A percentile compares a stretch with the other conserved stretches of the same genome.
These are phyloP conservation scores for Tetrax tetrax DNA, from an alignment of 2,113 vertebrate species.

Conservation along the genomic window DNA sequence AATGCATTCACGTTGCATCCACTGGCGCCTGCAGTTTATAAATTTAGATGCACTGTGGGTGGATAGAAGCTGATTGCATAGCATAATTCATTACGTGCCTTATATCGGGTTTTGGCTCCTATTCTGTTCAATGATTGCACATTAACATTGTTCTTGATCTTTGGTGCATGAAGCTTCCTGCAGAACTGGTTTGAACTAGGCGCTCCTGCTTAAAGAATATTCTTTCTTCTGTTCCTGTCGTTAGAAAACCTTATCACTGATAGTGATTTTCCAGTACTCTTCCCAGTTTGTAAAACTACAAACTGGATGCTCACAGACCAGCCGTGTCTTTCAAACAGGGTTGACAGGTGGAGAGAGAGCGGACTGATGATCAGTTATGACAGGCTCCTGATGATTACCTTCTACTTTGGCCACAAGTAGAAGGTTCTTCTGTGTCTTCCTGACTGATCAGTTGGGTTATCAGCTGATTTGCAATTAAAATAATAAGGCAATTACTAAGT, in stretches of 20 bases:
- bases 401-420: neutral
- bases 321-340: neutral
- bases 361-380: neutral
- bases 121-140: constrained; percentile 46
- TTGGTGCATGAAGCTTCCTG: constrained; percentile 36
- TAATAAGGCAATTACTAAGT: neutral
- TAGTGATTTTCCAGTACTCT: constrained; percentile 38
- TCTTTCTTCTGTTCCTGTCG: constrained; percentile 17
- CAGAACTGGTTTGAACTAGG: constrained; percentile 52
- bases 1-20: constrained; percentile 33
- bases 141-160: constrained; percentile 61
- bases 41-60: constrained; percentile 52
- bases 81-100: constrained; percentile 49
- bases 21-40: neutral
- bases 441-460: neutral
- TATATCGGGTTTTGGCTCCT: constrained; percentile 54
- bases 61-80: constrained; percentile 36
- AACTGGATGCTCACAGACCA: neutral
- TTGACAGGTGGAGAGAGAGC: neutral
- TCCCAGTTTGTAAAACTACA: neutral
- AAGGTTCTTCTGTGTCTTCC: neutral
- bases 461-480: constrained; percentile 29
- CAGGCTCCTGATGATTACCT: neutral
- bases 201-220: constrained; percentile 19
- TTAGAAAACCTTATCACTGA: constrained; percentile 39